Conservation (phyloP, 2,888 invertebrate genomes). For the Ichneumon xanthorius region DNA sequence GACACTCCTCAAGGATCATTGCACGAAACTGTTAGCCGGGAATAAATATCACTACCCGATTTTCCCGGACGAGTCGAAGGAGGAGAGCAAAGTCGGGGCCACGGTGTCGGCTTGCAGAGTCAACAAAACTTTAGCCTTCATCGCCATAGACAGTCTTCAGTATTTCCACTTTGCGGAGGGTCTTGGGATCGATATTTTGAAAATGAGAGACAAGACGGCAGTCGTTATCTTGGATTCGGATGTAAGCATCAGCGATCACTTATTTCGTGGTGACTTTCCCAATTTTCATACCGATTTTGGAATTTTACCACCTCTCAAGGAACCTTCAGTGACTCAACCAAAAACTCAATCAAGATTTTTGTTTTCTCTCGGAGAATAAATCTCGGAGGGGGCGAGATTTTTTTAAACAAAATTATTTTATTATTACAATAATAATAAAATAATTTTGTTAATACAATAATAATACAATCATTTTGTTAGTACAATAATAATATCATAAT, state of each 20-base stretch:
- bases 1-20: constrained; percentile 74
- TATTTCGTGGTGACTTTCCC: not conserved
- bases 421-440: too few relatives aligned
- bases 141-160: constrained; percentile 91
- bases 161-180: constrained; percentile 91
- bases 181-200: constrained; percentile 89
- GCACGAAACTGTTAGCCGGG: constrained; percentile 79
- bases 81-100: constrained; percentile 73
- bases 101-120: constrained; percentile 79
- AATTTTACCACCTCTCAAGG: not conserved
- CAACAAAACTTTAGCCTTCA: constrained; percentile 88
- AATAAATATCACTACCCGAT: constrained; percentile 79
- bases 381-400: too few relatives aligned
- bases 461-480: too few relatives aligned
- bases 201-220: constrained; percentile 88
- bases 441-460: too few relatives aligned
- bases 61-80: constrained; percentile 78
- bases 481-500: too few relatives aligned
- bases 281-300: not conserved
- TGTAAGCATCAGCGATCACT: constrained; percentile 84
- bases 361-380: too few relatives aligned
- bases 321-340: too few relatives aligned
- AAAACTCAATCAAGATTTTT: too few relatives aligned
- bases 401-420: too few relatives aligned
- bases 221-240: constrained; percentile 90